Evolutionary conservation across 2,113 vertebrate species (phyloP).

Genomic region (Myrmecobius fasciatus): DNA sequence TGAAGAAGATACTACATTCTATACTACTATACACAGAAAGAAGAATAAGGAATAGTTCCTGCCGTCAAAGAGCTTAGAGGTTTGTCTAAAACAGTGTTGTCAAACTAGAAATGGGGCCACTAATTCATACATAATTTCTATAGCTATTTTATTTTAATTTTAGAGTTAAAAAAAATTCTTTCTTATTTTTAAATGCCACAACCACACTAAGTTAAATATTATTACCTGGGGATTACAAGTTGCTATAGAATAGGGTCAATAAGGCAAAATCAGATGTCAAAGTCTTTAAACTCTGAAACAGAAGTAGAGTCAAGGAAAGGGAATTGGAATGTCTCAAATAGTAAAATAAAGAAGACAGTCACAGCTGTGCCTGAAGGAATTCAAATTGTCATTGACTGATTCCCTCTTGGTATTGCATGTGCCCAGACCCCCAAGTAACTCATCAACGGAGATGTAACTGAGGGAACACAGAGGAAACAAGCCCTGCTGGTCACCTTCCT

Average conservation of each 20-base stretch:
- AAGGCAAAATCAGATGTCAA: neutral
- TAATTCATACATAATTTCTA: too few species aligned
- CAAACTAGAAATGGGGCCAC: neutral
- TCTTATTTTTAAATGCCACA: neutral
- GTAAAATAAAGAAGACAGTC: neutral
- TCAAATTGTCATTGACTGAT: neutral
- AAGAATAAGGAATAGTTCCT: too few species aligned
- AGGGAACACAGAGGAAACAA: neutral
- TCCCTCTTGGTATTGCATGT: neutral
- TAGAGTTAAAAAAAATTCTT: neutral
- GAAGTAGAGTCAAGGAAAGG: neutral
- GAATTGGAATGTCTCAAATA: neutral
- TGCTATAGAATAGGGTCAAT: neutral
- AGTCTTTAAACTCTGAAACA: neutral
- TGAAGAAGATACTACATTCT: too few species aligned
- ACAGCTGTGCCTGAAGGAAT: constrained; percentile 3
- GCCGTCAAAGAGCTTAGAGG: too few species aligned
- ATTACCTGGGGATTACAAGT: neutral
- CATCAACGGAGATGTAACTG: neutral
- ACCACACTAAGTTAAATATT: neutral
- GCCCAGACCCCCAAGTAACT: neutral
- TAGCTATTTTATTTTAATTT: too few species aligned
- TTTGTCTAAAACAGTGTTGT: neutral
- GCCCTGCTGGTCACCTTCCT: neutral
- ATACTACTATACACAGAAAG: too few species aligned